Percentiles rank a stretch among this genome's conserved stretches.
Evolutionary conservation across 2,888 invertebrate species (phyloP).

Genomic region (Vandiemenella viatica): DNA sequence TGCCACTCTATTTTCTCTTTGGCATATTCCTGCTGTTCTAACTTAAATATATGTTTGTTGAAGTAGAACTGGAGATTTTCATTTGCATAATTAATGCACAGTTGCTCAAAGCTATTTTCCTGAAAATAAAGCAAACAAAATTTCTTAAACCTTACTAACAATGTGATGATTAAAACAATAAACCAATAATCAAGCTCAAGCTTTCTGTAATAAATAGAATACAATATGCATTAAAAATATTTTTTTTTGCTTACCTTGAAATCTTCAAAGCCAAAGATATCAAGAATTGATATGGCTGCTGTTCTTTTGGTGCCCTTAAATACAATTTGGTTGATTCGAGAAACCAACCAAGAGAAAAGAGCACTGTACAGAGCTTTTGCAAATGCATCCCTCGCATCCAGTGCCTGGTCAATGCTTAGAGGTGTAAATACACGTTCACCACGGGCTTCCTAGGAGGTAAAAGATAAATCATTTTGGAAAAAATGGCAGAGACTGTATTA

Average conservation of each 20-base stretch:
- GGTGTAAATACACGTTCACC: constrained; percentile 83
- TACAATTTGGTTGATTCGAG: constrained; percentile 78
- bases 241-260: constrained; percentile 32
- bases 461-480: not conserved
- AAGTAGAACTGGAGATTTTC: constrained; percentile 93
- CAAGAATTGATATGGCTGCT: constrained; percentile 81
- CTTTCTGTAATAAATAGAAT: not conserved
- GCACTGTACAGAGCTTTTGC: constrained; percentile 83
- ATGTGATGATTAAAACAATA: no score
- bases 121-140: constrained; percentile 29
- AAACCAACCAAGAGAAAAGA: constrained; percentile 81
- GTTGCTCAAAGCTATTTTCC: constrained; percentile 94
- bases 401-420: constrained; percentile 86
- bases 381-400: constrained; percentile 92
- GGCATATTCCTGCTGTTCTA: constrained; percentile 90
- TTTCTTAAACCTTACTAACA: no score
- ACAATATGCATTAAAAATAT: not conserved
- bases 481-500: constrained; percentile 1
- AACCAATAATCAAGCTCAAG: not conserved
- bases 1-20: constrained; percentile 91
- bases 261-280: constrained; percentile 97
- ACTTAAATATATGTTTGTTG: constrained; percentile 90
- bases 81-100: constrained; percentile 96
- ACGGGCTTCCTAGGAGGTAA: constrained; percentile 51
- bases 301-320: constrained; percentile 78